Evolutionary conservation across 2,888 invertebrate genomes (phyloP).

Genomic region (Melitaea athalia): DNA sequence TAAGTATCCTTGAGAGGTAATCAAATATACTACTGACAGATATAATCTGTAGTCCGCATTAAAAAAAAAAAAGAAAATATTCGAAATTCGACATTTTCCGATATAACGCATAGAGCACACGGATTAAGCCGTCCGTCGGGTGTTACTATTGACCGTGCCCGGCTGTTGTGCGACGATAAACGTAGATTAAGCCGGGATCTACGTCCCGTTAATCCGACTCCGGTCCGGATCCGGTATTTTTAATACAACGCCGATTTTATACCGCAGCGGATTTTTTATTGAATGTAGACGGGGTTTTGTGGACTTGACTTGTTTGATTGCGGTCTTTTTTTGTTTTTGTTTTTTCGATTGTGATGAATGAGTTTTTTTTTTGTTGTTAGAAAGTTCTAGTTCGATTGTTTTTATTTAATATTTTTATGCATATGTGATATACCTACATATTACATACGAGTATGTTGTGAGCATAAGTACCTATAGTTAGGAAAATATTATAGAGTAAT

Average conservation of each 20-base stretch:
- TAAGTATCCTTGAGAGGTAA: constrained; percentile 17
- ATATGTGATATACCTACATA: too few relatives aligned
- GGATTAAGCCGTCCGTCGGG: constrained; percentile 69
- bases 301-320: constrained; percentile 2
- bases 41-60: constrained; percentile 47
- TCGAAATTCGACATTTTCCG: constrained; percentile 49
- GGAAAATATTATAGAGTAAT: too few relatives aligned
- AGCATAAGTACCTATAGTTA: too few relatives aligned
- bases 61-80: constrained; percentile 42
- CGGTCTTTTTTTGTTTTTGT: neutral
- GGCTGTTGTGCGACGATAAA: constrained; percentile 72
- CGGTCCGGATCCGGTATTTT: constrained; percentile 53
- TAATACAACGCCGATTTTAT: constrained; percentile 38
- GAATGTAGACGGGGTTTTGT: constrained; percentile 6
- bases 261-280: constrained; percentile 24
- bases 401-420: neutral
- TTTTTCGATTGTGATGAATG: neutral
- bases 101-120: constrained; percentile 47
- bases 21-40: constrained; percentile 41
- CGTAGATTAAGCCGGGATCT: constrained; percentile 70
- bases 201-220: constrained; percentile 60
- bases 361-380: neutral
- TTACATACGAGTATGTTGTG: too few relatives aligned
- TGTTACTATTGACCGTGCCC: constrained; percentile 55
- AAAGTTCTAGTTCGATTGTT: neutral